A percentile compares a stretch with the other conserved stretches of the same genome.
Evolutionary conservation across 2,113 vertebrate genomes (phyloP).

Genomic region (Anarhynchus alexandrinus): DNA sequence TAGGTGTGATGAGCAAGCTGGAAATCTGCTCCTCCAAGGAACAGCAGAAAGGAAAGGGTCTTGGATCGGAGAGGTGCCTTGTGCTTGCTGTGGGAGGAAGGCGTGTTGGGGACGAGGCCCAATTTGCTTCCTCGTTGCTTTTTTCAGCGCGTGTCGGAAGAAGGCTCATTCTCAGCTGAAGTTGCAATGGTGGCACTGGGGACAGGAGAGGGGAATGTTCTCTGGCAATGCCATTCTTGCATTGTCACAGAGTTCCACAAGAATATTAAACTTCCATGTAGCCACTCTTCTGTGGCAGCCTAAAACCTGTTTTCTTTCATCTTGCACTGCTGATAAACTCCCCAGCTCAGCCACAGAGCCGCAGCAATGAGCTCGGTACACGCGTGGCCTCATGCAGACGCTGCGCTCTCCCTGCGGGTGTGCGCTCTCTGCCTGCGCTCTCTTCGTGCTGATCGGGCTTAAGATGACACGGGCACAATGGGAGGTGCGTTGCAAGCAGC

Average conservation of each 20-base stretch:
- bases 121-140: fast-evolving
- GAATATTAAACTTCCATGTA: background rate
- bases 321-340: background rate
- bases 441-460: background rate
- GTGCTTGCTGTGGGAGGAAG: background rate
- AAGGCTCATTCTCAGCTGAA: background rate
- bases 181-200: fast-evolving
- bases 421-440: fast-evolving
- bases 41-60: background rate
- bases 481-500: background rate
- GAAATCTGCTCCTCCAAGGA: background rate
- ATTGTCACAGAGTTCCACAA: fast-evolving
- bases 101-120: background rate
- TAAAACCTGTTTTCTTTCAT: background rate
- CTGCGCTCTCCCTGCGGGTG: background rate
- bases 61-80: fast-evolving
- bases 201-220: fast-evolving
- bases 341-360: fast-evolving
- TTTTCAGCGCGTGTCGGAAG: background rate
- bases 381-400: fast-evolving
- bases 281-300: fast-evolving
- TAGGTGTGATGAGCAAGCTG: background rate
- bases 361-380: fast-evolving
- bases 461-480: constrained; percentile 16
- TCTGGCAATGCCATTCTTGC: background rate